Evolutionary conservation across 2,888 invertebrate genomes (phyloP), one percentile per base, ranked within the genome.

Genomic region (Ectemnius continuus): DNA sequence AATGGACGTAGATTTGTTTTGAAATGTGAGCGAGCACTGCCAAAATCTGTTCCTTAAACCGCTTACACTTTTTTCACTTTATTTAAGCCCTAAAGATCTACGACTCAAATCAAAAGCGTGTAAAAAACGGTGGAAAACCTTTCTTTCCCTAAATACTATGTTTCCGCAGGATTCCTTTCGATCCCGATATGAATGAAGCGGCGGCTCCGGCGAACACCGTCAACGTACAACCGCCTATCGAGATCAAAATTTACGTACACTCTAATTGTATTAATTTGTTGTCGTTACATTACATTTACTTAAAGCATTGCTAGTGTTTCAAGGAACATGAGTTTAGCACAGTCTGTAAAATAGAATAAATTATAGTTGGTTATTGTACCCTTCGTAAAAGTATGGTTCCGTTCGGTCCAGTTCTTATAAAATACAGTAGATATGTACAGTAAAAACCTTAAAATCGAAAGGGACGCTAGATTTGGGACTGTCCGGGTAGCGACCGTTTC

Each of bases 391-490:
- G 77, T 80, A 80, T 82, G 73, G 79, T 77, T 83, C 68, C 72
- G 60, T 78, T 75, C 68, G 75, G 75, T 81, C 82, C 75, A 63
- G 67, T 75, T 80, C 85, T 85, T 85, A 86, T 82, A 87, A 85
- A 87, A 87, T 86, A 87, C 81, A 81, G 79, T 75, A 85, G 85
- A 85, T 86, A 86, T 86, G 85, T 85, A 86, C 86, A 87, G 82
- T 84, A 83, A 86, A 85, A 84, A 85, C 68, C 80, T 83, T 82
- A 79, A 76, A 77, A 80, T 80, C 75, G 81, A 76, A 70, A 82
- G 76, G 75, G 75, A 77, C 72, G 75, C 81, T 82, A 83, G 73
- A 63, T 81, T 83, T 84, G 85, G 86, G 86, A 86, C 84, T 83
- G 83, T 78, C 77, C 82, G 85, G 85, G 79, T 80, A 81, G 81